These are phyloP conservation scores for fruit fly (Drosophila melanogaster) DNA, from an alignment of 1,140 invertebrate species.

Conservation along the genomic window Release_6_plus_ISO1_MT NT_037436.4:9489001-9489500, in stretches of 20 bases:
- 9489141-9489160: background rate
- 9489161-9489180: conserved; percentile 15
- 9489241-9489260: conserved; percentile 73
- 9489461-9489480: conserved; percentile 42
- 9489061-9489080: conserved; percentile 72
- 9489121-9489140: conserved; percentile 27
- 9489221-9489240: conserved; percentile 58
- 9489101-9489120: conserved; percentile 21
- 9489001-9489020: conserved; percentile 37
- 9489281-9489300: conserved; percentile 67
- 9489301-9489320: conserved; percentile 65
- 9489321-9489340: conserved; percentile 54
- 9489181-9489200: conserved; percentile 4
- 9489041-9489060: conserved; percentile 48
- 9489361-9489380: conserved; percentile 46
- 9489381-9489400: conserved; percentile 48
- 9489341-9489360: conserved; percentile 45
- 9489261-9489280: conserved; percentile 61
- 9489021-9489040: conserved; percentile 34
- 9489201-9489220: conserved; percentile 17
- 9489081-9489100: conserved; percentile 43
- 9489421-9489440: conserved; percentile 50
- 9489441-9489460: conserved; percentile 6
- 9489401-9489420: conserved; percentile 49
- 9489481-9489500: background rate